Evolutionary conservation across 64 coral and sea anemone species (phyloP), one percentile per base, ranked within the genome.

Genomic region (Montipora sp.): DNA sequence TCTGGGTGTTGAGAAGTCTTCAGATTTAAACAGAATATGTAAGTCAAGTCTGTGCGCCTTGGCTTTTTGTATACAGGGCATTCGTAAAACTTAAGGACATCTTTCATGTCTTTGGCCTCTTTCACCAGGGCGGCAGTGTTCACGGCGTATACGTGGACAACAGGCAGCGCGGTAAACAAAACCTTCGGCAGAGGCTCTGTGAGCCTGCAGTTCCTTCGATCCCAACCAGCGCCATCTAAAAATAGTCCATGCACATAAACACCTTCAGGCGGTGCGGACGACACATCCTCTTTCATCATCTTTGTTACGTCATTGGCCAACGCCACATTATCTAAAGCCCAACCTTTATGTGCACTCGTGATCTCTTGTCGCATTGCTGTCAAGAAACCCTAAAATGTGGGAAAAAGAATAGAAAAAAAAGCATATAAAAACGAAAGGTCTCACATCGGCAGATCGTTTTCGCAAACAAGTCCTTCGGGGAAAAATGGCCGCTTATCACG

Each of bases 21-120:
- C 1, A 99, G 88, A 77, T 99, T 99, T 51, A 99, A 73, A 71
- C 98, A 99, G 91, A 99, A 99, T 43, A 99, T 99, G 51, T 96
- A 99, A 5, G 95, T 95, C 89, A 99, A 75, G 84, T 99, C 98
- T 0, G 98, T 99, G 22, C 98, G 84, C 46, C 94, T 80, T 14
- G 98, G 98, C 47, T 99, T 99, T 84, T 99, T 99, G 84, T 99
- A 99, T 15, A 99, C 98, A 73, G 98, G 98, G 19, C 98, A 99
- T 57, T 99, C 98, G 58, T 99, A 99, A 50, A 96, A 90, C 19
- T 87, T 90, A 7, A 85, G 82, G 3, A 74, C 89, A 60, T 99
- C 98, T 80, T 89, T 90, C 14, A 84, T 89, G 19, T 84, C 63
- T 71, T 85, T 85, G 43, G 47, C 16, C 46, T 85, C 82, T 21